phyloP scores from a whole-genome alignment of 2,888 invertebrate species.

The Poecilus cupreus region DNA sequence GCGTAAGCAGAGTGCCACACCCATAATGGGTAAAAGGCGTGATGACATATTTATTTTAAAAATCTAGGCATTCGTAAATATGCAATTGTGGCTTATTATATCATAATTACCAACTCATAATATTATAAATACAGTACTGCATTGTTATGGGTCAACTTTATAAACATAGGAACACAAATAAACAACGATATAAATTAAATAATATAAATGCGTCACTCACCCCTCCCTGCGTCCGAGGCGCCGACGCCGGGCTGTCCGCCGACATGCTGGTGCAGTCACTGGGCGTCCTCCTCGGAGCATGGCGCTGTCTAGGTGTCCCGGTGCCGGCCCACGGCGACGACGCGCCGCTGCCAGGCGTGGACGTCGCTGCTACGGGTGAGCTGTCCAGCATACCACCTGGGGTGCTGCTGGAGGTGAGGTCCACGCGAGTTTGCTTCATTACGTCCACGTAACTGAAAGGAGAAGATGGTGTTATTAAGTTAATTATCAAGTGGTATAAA shows the following conservation, averaged over 20 bases:
- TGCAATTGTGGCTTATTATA: no score
- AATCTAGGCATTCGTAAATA: no score
- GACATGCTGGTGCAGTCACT: conserved; percentile 82
- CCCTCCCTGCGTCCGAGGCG: conserved; percentile 60
- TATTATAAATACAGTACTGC: no score
- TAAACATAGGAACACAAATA: neutral
- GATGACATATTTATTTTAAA: no score
- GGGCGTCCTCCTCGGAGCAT: conserved; percentile 69
- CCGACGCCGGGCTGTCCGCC: conserved; percentile 78
- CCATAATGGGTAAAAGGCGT: no score
- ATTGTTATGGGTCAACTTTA: no score
- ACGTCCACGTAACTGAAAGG: conserved; percentile 81
- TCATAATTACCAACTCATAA: no score
- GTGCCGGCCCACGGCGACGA: conserved; percentile 66
- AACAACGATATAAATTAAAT: neutral
- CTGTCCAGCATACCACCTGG: conserved; percentile 26
- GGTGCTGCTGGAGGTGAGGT: neutral
- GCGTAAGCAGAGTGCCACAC: no score
- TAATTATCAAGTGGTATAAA: no score
- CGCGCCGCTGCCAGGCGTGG: conserved; percentile 49
- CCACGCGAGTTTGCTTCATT: conserved; percentile 74
- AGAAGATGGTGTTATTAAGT: neutral
- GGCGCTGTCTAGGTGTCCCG: conserved; percentile 69
- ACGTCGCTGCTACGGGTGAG: conserved; percentile 53
- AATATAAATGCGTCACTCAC: neutral